Evolutionary conservation across 2,797 vertebrate genomes (phyloP).

Genomic region (Lutjanus campechanus): DNA sequence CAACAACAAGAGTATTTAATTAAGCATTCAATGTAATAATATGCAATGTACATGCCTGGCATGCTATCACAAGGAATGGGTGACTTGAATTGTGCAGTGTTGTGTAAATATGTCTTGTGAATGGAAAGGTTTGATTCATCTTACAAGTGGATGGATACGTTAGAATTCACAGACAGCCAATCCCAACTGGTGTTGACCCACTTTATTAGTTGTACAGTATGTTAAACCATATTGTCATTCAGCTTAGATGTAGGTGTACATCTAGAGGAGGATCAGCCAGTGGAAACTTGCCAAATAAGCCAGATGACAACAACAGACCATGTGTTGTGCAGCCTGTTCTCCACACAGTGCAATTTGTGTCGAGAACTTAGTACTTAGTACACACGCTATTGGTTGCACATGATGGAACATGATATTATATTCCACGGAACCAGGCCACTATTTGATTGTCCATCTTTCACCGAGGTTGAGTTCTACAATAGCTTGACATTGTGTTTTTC

Average conservation of each 20-base stretch:
- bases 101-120: slow-evolving; percentile 16
- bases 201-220: slow-evolving; percentile 25
- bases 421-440: neutral
- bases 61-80: slow-evolving; percentile 1
- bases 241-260: slow-evolving; percentile 12
- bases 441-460: neutral
- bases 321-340: slow-evolving; percentile 22
- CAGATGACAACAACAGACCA: neutral
- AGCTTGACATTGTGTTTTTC: neutral
- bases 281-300: slow-evolving; percentile 21
- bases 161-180: slow-evolving; percentile 23
- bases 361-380: too few species aligned
- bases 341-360: neutral
- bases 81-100: slow-evolving; percentile 1
- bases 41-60: neutral
- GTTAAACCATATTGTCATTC: slow-evolving; percentile 27
- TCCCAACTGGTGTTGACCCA: slow-evolving; percentile 29
- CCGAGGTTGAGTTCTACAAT: neutral
- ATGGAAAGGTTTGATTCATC: slow-evolving; percentile 21
- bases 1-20: neutral
- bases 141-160: slow-evolving; percentile 31
- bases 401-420: neutral
- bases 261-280: neutral
- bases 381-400: neutral
- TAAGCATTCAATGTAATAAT: neutral